Percentiles rank a stretch among this genome's conserved stretches.
Evolutionary conservation across 1,140 invertebrate genomes (phyloP).

Genomic region (Proales similis): DNA sequence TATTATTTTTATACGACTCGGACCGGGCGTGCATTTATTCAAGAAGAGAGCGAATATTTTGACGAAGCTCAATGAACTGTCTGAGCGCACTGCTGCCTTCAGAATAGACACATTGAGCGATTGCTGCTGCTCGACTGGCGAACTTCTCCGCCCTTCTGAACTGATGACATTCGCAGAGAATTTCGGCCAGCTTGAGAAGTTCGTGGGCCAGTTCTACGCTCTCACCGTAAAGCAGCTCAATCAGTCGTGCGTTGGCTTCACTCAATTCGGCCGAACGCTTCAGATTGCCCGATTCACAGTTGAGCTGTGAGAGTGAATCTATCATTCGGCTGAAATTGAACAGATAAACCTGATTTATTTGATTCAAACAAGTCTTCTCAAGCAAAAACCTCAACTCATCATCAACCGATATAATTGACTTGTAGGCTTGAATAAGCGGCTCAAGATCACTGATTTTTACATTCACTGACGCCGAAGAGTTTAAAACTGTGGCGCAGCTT

Average conservation of each 20-base stretch:
- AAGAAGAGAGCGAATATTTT: background rate
- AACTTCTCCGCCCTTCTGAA: conserved; percentile 38
- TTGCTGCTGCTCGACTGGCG: conserved; percentile 39
- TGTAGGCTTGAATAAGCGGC: too few species aligned
- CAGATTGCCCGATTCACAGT: conserved; percentile 41
- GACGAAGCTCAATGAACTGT: conserved; percentile 9
- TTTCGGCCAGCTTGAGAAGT: conserved; percentile 52
- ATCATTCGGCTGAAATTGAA: conserved; percentile 19
- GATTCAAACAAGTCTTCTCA: too few species aligned
- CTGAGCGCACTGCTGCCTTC: conserved; percentile 2
- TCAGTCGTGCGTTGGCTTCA: conserved; percentile 50
- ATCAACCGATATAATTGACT: too few species aligned
- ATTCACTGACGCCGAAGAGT: too few species aligned
- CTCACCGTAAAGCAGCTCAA: conserved; percentile 57
- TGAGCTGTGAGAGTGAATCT: conserved; percentile 2
- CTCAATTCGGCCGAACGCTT: conserved; percentile 53
- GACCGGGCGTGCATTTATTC: too few species aligned
- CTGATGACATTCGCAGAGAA: conserved; percentile 56
- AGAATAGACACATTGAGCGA: conserved; percentile 19
- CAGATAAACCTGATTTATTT: conserved; percentile 15
- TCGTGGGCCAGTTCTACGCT: conserved; percentile 59
- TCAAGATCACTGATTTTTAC: too few species aligned
- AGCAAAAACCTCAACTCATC: too few species aligned
- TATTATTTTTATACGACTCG: too few species aligned
- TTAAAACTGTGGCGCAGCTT: too few species aligned